Evolutionary conservation across 2,888 invertebrate genomes (phyloP), one percentile per base, ranked within the genome.

Genomic region (Cremastobaeus sp.): DNA sequence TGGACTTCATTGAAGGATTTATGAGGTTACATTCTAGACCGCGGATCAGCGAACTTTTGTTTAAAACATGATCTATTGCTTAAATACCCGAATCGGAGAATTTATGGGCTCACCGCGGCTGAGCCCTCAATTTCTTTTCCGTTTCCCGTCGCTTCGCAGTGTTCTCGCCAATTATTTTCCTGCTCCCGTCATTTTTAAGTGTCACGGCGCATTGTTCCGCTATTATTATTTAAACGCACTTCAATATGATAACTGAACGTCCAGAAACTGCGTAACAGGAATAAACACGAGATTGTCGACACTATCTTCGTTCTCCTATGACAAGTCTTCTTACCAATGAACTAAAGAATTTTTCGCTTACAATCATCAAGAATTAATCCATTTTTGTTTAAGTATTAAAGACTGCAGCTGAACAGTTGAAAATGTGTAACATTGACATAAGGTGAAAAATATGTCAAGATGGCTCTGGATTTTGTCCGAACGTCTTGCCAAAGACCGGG

Each of bases 41-140:
- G 81, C 82, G 83, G 84, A 84, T 85, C 85, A 83, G 69, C 77
- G 79, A 77, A 84, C 84, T 84, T 85, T 86, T 86, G 85, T 87
- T 87, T 86, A 86, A 86, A 86, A 86, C 82, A 86, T 87, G 88
- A 87, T 87, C 85, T 87, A 88, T 86, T 80, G 84, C 83, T 85
- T 85, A 84, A 86, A 85, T 83, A 83, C 81, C 84, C 55, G 50
- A 57, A 55, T 41, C 76, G 79, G 79, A 84, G 80, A 82, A 86
- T 85, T 86, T 86, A 84, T 85, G 85, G 78, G 78, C 76, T 76
- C 73, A 76, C 68, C 54, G 55, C 71, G 64, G 62, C 18, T 34
- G 30, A 43, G 65, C 71, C 50, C 52, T 35, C 39, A 35, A 64
- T 48, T 77, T 54, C 30, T 55, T 66, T 52, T n/a, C 11, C 37